Percentiles rank a stretch among this genome's conserved stretches.
phyloP scores from a whole-genome alignment of 2,888 invertebrate genomes.

The Heteromurus nitidus region DNA sequence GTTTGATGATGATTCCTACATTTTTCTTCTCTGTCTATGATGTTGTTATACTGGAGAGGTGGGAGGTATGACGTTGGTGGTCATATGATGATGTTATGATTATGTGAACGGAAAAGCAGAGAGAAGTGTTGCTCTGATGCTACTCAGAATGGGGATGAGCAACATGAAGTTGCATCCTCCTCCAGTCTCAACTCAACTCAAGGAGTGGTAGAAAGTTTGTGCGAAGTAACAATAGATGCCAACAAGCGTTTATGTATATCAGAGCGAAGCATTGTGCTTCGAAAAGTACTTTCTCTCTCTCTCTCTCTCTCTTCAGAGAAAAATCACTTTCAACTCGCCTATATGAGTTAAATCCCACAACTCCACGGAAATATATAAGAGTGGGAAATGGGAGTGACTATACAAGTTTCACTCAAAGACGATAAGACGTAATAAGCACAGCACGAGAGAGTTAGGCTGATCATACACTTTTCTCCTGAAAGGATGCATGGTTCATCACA shows the following conservation, averaged over 20 bases:
- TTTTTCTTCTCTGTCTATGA: constrained; percentile 25
- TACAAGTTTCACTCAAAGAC: neutral
- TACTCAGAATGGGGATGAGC: constrained; percentile 5
- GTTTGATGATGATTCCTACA: constrained; percentile 6
- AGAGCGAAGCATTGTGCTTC: neutral
- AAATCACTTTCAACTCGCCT: neutral
- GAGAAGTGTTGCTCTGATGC: neutral
- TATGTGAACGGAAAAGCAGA: neutral
- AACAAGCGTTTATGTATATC: neutral
- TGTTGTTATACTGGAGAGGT: neutral
- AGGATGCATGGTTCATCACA: neutral
- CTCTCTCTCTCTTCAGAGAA: neutral
- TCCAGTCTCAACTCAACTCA: neutral
- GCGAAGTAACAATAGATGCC: neutral
- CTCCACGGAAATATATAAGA: neutral
- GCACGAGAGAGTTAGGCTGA: too few relatives aligned
- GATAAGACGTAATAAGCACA: too few relatives aligned
- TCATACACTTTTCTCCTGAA: too few relatives aligned
- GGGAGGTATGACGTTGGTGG: neutral
- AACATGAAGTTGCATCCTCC: constrained; percentile 16
- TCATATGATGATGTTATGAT: constrained; percentile 25
- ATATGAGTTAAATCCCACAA: too few relatives aligned
- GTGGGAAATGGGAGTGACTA: neutral
- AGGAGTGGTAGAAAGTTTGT: neutral
- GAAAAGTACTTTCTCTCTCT: constrained; percentile 2